Evolutionary conservation across 2,888 invertebrate genomes (phyloP), one percentile per base, ranked within the genome.

Genomic region (Drosophila nr. fundita): DNA sequence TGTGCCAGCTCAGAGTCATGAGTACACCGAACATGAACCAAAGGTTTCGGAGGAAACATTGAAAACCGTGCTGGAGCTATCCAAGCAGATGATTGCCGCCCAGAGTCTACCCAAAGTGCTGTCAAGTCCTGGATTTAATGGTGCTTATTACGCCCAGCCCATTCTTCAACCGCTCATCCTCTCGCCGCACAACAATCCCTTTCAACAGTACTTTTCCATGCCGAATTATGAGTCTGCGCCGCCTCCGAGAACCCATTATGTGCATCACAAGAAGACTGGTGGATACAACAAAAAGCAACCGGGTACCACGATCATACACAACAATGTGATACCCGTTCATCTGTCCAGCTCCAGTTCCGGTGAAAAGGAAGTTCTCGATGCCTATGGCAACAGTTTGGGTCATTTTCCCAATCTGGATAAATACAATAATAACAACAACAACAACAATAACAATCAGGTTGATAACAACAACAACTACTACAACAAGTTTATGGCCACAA

Each of bases 21-120:
- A 88, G 52, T 85, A 83, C n/a, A 71, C 63, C 18, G 87, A 84
- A 0, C 83, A 87, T 27, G 85, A 90, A 40, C 93, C 93, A 0
- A 91, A 92, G 62, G 92, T 93, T 4, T 92, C 93, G 0, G 92
- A 93, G 72, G 93, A 93, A 49, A 93, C 93, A 0, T 60, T 93
- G 3, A 93, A 92, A 73, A 93, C 93, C 0, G 92, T 93, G 1
- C 76, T 93, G 52, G 92, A 93, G 61, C 74, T 93, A 6, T 93
- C 93, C 1, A 93, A 93, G 66, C 93, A 93, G 80, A 92, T 93
- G 93, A 91, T 93, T 53, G 90, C 92, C 2, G 92, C 91, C 11
- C 92, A 93, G 69, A 92, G 93, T 70, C 57, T 92, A 32, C 92
- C 92, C n/a, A 91, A 91, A 59, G 82, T 92, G 18, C 32, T 92